Evolutionary conservation across 2,113 vertebrate genomes (phyloP).

Genomic region (Cynopterus brachyotis): DNA sequence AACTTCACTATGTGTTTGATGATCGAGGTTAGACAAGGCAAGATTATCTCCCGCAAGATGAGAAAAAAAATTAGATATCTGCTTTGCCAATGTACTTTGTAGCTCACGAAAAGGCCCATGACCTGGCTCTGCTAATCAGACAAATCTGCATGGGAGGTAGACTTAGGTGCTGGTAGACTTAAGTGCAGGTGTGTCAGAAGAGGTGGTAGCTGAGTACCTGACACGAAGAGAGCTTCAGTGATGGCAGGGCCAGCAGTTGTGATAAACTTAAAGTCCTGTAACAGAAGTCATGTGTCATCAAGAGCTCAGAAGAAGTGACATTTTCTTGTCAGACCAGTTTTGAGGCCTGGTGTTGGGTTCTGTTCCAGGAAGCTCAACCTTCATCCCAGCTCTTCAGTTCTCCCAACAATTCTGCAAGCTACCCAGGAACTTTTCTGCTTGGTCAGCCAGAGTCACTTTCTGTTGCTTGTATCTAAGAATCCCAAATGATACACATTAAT

Average conservation of each 20-base stretch:
- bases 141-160: neutral
- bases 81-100: neutral
- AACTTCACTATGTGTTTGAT: neutral
- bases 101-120: neutral
- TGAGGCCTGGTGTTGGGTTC: neutral
- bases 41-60: neutral
- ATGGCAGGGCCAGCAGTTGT: neutral
- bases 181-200: neutral
- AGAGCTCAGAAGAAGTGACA: neutral
- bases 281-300: fast-evolving
- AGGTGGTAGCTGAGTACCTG: neutral
- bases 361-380: neutral
- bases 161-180: no score
- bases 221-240: neutral
- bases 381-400: neutral
- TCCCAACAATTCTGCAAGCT: neutral
- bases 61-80: neutral
- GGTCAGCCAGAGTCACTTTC: neutral
- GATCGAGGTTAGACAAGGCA: neutral
- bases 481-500: neutral
- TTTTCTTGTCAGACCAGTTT: conserved; percentile 44
- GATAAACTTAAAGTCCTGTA: neutral
- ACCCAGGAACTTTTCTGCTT: neutral
- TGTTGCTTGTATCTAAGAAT: neutral
- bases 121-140: neutral